Conservation (phyloP, 2,113 vertebrate genomes). For the Pionites leucogaster region DNA sequence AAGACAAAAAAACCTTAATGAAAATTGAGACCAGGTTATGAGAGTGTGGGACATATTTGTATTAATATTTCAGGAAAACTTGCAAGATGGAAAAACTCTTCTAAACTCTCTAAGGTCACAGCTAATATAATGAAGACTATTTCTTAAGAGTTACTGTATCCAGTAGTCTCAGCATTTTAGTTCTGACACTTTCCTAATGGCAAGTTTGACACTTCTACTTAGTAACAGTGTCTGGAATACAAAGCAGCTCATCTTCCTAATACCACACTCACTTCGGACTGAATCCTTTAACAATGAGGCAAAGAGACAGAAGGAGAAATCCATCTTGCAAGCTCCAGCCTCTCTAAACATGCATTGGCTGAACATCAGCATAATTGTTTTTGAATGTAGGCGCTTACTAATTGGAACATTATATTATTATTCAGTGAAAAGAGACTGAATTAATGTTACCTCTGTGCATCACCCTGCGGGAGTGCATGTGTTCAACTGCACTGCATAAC, state of each 20-base stretch:
- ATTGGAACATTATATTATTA: slow-evolving; percentile 77
- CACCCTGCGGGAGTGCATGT: slow-evolving; percentile 90
- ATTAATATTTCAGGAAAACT: slow-evolving; percentile 45
- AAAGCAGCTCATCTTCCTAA: slow-evolving; percentile 18
- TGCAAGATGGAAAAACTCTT: slow-evolving; percentile 29
- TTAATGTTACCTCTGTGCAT: slow-evolving; percentile 89
- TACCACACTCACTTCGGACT: not conserved
- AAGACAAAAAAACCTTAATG: slow-evolving; percentile 34
- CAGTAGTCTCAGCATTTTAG: slow-evolving; percentile 30
- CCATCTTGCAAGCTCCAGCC: slow-evolving; percentile 46
- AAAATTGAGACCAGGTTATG: not conserved
- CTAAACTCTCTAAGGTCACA: slow-evolving; percentile 42
- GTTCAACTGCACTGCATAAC: slow-evolving; percentile 88
- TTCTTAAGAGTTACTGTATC: slow-evolving; percentile 11
- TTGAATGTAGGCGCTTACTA: slow-evolving; percentile 71
- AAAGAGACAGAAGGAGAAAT: slow-evolving; percentile 41
- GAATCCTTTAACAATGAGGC: slow-evolving; percentile 39
- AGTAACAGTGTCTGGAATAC: slow-evolving; percentile 1
- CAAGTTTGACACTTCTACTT: slow-evolving; percentile 35
- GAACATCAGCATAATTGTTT: slow-evolving; percentile 72
- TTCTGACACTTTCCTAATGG: slow-evolving; percentile 40
- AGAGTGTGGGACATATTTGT: not conserved
- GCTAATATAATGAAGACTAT: slow-evolving; percentile 26
- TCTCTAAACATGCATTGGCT: slow-evolving; percentile 64
- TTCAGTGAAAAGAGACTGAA: slow-evolving; percentile 73